Evolutionary conservation across 2,888 invertebrate species (phyloP), one percentile per base, ranked within the genome.

Genomic region (Drosophila maculinotata): DNA sequence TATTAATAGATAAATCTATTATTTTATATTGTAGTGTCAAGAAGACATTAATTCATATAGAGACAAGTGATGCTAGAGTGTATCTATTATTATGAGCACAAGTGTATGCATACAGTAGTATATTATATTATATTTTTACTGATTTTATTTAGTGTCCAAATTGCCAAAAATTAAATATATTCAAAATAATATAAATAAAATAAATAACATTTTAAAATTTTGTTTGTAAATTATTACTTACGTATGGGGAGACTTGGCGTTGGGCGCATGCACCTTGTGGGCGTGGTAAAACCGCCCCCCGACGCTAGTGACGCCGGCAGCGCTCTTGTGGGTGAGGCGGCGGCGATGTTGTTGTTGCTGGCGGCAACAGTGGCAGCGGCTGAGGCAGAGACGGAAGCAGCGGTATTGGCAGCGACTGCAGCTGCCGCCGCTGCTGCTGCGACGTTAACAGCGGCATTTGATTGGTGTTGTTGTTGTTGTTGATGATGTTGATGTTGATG

Each of bases 161-260:
- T n/a, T n/a, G n/a, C n/a, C n/a, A n/a, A n/a, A n/a, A n/a, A n/a
- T n/a, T n/a, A n/a, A n/a, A n/a, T n/a, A n/a, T n/a, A n/a, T n/a
- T n/a, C n/a, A n/a, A n/a, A n/a, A n/a, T n/a, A n/a, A n/a, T n/a
- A n/a, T n/a, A n/a, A n/a, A n/a, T n/a, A n/a, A n/a, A n/a, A n/a
- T n/a, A n/a, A n/a, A n/a, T n/a, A n/a, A n/a, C n/a, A n/a, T n/a
- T n/a, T n/a, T n/a, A n/a, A n/a, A n/a, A n/a, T n/a, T n/a, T n/a
- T n/a, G n/a, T n/a, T n/a, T n/a, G n/a, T n/a, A n/a, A n/a, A n/a
- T n/a, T n/a, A n/a, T n/a, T n/a, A 73, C 80, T 89, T 86, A 89
- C 89, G 71, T 68, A 77, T 83, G 30, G 87, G 87, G 77, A 92
- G 91, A 91, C 93, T 94, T 71, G 95, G 95, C 91, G 95, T 93